A percentile compares a stretch with the other conserved stretches of the same genome.
These are phyloP conservation scores for Smutsia gigantea DNA, from an alignment of 2,797 vertebrate genomes.

Conservation along the genomic window DNA sequence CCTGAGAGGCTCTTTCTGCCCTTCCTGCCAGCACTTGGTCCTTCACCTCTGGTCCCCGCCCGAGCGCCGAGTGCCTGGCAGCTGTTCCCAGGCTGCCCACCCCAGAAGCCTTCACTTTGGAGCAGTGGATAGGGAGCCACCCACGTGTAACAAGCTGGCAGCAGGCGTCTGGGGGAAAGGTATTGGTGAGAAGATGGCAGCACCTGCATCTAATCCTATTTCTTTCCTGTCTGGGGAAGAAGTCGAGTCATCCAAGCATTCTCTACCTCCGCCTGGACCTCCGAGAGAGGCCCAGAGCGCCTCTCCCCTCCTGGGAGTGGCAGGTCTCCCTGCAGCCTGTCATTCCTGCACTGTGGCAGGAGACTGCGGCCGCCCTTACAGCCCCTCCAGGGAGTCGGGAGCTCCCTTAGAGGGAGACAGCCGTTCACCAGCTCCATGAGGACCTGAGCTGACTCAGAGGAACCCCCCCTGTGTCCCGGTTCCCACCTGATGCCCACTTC, in stretches of 20 bases:
- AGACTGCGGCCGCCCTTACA: background rate
- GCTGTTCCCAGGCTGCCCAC: constrained; percentile 30
- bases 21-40: background rate
- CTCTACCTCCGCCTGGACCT: background rate
- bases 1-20: background rate
- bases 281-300: background rate
- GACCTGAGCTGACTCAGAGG: constrained; percentile 17
- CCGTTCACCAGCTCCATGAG: background rate
- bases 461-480: background rate
- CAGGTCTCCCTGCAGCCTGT: constrained; percentile 68
- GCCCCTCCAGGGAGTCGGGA: background rate
- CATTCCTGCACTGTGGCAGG: constrained; percentile 67
- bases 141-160: background rate
- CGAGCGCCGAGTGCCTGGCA: background rate
- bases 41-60: background rate
- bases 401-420: background rate
- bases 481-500: constrained; percentile 44
- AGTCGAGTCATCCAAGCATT: background rate
- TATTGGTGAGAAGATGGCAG: background rate
- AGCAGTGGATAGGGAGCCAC: constrained; percentile 1
- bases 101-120: background rate
- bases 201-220: constrained; percentile 16
- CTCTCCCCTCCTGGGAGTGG: background rate
- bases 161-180: background rate
- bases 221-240: background rate